These are phyloP conservation scores for Beris chalybata DNA, from an alignment of 2,888 invertebrate species.

Conservation along the genomic window DNA sequence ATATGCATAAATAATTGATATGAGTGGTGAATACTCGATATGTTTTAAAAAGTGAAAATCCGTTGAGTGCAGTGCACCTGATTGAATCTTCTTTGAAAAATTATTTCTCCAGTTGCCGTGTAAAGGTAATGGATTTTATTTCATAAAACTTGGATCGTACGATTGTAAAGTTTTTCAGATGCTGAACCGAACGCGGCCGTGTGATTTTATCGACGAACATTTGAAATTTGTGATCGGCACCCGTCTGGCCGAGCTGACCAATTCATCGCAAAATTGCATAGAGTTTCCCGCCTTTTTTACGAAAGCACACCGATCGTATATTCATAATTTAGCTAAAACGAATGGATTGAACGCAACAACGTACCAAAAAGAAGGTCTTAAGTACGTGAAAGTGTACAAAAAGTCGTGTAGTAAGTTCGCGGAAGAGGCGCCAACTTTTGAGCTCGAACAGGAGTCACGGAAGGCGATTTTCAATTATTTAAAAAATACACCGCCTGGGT, in stretches of 20 bases:
- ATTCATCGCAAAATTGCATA: background rate
- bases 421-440: slow-evolving; percentile 66
- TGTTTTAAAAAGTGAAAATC: too few relatives aligned
- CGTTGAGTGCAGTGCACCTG: too few relatives aligned
- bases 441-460: slow-evolving; percentile 62
- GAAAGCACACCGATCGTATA: slow-evolving; percentile 76
- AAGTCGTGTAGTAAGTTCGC: background rate
- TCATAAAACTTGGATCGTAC: too few relatives aligned
- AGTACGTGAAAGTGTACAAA: slow-evolving; percentile 16
- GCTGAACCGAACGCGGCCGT: too few relatives aligned
- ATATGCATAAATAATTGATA: too few relatives aligned
- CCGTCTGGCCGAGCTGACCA: slow-evolving; percentile 2
- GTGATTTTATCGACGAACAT: background rate
- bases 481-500: background rate
- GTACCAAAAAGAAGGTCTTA: slow-evolving; percentile 51
- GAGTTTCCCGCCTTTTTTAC: slow-evolving; percentile 73
- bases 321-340: slow-evolving; percentile 70
- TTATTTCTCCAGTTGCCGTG: too few relatives aligned
- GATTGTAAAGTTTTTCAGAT: too few relatives aligned
- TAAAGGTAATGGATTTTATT: too few relatives aligned
- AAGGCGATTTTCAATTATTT: slow-evolving; percentile 17
- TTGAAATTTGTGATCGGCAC: background rate
- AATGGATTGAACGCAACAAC: slow-evolving; percentile 79
- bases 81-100: too few relatives aligned
- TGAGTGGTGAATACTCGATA: too few relatives aligned